These are phyloP conservation scores for Percopsis omiscomaycus DNA, from an alignment of 2,797 vertebrate species.

Conservation along the genomic window DNA sequence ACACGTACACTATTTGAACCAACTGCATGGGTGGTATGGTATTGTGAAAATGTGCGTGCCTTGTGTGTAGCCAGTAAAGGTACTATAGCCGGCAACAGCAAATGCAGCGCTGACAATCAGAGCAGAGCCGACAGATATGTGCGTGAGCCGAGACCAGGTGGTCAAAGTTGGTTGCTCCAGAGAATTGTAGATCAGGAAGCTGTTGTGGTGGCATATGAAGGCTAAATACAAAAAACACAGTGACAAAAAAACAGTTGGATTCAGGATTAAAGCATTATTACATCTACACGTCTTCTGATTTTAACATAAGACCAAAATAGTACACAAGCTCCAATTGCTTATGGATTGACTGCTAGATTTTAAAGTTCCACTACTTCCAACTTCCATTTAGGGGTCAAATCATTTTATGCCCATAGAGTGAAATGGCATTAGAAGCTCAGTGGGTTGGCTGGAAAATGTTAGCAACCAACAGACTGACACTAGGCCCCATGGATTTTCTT, in stretches of 20 bases:
- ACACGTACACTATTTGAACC: not conserved
- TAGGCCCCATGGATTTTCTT: too few relatives aligned
- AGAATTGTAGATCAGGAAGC: constrained; percentile 92
- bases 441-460: too few relatives aligned
- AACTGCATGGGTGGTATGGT: not conserved
- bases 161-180: constrained; percentile 84
- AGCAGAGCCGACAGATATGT: constrained; percentile 83
- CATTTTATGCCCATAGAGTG: too few relatives aligned
- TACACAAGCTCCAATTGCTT: too few relatives aligned
- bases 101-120: constrained; percentile 83
- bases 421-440: too few relatives aligned
- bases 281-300: too few relatives aligned
- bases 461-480: too few relatives aligned
- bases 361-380: too few relatives aligned
- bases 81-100: constrained; percentile 85
- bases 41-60: constrained; percentile 60
- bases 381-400: too few relatives aligned
- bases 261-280: not conserved
- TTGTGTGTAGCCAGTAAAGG: constrained; percentile 94
- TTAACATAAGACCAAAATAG: too few relatives aligned
- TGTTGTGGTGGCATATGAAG: constrained; percentile 97
- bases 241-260: not conserved
- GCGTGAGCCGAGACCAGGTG: constrained; percentile 88
- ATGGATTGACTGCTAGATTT: too few relatives aligned
- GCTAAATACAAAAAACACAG: constrained; percentile 69